These are phyloP conservation scores for Caenorhabditis panamensis DNA, from an alignment of 2,888 invertebrate genomes.

Conservation along the genomic window DNA sequence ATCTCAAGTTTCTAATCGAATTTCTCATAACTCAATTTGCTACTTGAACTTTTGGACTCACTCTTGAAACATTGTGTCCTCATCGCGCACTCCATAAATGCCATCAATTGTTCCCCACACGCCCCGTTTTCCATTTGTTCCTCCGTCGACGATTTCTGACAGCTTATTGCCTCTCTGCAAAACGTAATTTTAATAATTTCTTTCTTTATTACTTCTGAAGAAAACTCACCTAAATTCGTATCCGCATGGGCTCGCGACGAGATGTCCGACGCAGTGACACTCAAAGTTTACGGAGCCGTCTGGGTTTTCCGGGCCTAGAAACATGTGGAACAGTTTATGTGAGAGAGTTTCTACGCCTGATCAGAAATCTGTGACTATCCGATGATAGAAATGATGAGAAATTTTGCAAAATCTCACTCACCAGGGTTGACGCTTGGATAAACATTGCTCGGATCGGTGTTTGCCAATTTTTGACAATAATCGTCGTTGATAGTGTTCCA, in stretches of 20 bases:
- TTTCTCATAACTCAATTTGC: background rate
- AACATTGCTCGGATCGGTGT: constrained; percentile 72
- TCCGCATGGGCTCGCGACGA: constrained; percentile 80
- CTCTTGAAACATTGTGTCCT: constrained; percentile 78
- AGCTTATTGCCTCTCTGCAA: constrained; percentile 74
- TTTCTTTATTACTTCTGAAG: constrained; percentile 7
- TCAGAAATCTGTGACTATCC: background rate
- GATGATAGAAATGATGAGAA: too few relatives aligned
- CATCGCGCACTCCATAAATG: constrained; percentile 79
- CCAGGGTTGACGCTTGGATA: constrained; percentile 78
- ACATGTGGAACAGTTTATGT: too few relatives aligned
- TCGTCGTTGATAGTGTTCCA: constrained; percentile 74
- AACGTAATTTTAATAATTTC: background rate
- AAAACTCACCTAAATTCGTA: constrained; percentile 71
- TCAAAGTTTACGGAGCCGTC: constrained; percentile 80
- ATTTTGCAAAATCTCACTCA: constrained; percentile 33
- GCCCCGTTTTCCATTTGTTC: constrained; percentile 77
- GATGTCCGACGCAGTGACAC: constrained; percentile 79
- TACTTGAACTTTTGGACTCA: constrained; percentile 35
- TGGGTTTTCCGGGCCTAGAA: constrained; percentile 77
- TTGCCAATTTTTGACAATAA: constrained; percentile 71
- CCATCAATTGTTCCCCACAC: constrained; percentile 78
- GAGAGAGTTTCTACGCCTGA: background rate
- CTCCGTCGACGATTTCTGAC: constrained; percentile 75
- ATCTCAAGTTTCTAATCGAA: background rate